Conservation (phyloP, 2,113 vertebrate species). For the Cettia cetti region DNA sequence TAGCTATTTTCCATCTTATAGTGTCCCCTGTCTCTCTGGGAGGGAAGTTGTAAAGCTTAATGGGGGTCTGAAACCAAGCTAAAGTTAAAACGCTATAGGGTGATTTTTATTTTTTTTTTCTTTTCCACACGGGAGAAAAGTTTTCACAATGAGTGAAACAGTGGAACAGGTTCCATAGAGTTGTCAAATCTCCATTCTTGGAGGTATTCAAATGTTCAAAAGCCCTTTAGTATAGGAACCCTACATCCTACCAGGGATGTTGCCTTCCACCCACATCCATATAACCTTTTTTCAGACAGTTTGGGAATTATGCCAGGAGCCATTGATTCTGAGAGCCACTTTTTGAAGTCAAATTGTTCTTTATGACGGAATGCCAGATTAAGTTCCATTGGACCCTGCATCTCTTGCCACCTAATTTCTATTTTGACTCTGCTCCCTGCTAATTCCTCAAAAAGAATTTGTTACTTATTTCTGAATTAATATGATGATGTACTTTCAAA, state of each 20-base stretch:
- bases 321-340: not conserved
- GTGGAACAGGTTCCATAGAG: not conserved
- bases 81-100: not conserved
- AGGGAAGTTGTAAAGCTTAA: not conserved
- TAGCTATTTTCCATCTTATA: not conserved
- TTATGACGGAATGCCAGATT: not conserved
- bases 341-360: not conserved
- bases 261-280: not conserved
- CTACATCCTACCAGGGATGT: rapidly evolving
- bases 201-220: not conserved
- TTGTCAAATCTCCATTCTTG: not conserved
- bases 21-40: not conserved
- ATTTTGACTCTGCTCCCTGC: not conserved
- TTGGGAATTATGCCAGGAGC: not conserved
- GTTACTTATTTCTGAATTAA: not conserved
- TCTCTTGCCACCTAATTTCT: not conserved
- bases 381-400: not conserved
- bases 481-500: not conserved
- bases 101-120: not conserved
- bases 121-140: not conserved
- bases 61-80: not conserved
- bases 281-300: not conserved
- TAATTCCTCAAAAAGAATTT: not conserved
- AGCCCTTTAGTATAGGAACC: not conserved
- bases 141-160: not conserved